Evolutionary conservation across 2,888 invertebrate genomes (phyloP), one percentile per base, ranked within the genome.

Genomic region (Eupeodes latifasciatus): DNA sequence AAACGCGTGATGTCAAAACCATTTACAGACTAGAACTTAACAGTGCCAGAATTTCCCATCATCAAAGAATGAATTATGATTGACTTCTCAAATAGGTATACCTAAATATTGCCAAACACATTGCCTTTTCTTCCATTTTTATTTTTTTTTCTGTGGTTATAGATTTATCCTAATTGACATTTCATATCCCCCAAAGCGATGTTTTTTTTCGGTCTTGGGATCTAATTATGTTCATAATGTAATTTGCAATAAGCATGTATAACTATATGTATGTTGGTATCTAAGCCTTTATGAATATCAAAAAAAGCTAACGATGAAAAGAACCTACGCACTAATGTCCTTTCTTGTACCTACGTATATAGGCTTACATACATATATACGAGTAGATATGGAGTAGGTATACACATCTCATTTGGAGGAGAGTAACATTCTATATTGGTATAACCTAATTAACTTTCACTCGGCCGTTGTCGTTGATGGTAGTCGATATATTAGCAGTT

Each of bases 401-500:
- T 64, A 59, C 55, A 64, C 71, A 64, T 59, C 57, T 77, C 57
- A 49, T 64, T 72, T 75, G 51, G 57, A 62, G 74, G 71, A 71
- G 51, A 51, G 40, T 3, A 76, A 47, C 47, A 84, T 81, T 81
- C 78, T 81, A 88, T 81, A 85, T 84, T 88, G 88, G 78, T 81
- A 84, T 84, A 88, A 88, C 85, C 88, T 84, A 88, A 88, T 88
- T 88, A 84, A 88, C 88, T 85, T 85, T 78, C 78, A 84, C 80
- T 77, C 72, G 61, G 71, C 19, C 64, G 64, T 64, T 64, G 55
- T 57, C 53, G 64, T 64, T 14, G 44, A 47, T 59, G 12, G 64
- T 47, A 64, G 44, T 44, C 34, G 72, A 80, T 81, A 59, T 57
- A 72, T 44, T 69, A 53, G 51, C 67, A 51, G 67, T 67, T 59